These are phyloP conservation scores for Gouania willdenowi DNA, from an alignment of 2,797 vertebrate genomes.

Conservation along the genomic window DNA sequence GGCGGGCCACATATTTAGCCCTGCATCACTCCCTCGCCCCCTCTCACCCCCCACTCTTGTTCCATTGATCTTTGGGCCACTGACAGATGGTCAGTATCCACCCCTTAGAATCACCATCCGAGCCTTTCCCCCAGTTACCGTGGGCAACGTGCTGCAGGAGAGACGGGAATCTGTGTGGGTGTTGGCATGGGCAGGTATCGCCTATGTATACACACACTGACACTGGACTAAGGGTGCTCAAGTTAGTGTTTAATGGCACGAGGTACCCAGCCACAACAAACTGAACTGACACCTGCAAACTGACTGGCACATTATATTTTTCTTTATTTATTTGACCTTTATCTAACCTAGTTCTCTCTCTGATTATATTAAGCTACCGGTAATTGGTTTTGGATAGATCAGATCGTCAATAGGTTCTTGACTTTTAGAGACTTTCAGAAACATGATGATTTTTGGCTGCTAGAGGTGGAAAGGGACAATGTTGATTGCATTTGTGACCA, in stretches of 20 bases:
- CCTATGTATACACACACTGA: background rate
- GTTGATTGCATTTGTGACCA: slow-evolving; percentile 20
- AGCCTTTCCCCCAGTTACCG: slow-evolving; percentile 38
- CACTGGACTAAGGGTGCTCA: background rate
- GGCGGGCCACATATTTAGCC: slow-evolving; percentile 69
- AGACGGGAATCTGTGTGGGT: slow-evolving; percentile 34
- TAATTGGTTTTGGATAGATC: too few species aligned
- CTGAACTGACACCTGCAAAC: too few species aligned
- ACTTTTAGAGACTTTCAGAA: slow-evolving; percentile 5
- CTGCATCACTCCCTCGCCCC: slow-evolving; percentile 33
- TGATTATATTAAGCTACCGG: too few species aligned
- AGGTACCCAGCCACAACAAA: too few species aligned
- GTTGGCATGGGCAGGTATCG: slow-evolving; percentile 50
- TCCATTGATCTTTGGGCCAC: slow-evolving; percentile 69
- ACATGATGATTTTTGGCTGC: too few species aligned
- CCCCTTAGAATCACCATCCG: slow-evolving; percentile 13
- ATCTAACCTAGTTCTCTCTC: too few species aligned
- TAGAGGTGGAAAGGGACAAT: background rate
- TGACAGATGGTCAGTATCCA: slow-evolving; percentile 72
- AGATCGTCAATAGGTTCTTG: too few species aligned
- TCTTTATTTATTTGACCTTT: too few species aligned
- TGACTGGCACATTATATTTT: too few species aligned
- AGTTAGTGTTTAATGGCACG: too few species aligned
- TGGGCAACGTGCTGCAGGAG: slow-evolving; percentile 48
- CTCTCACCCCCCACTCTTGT: slow-evolving; percentile 15